Base-by-base conservation (phyloP, 2,113 vertebrate species). In the Acanthochromis polyacanthus region DNA sequence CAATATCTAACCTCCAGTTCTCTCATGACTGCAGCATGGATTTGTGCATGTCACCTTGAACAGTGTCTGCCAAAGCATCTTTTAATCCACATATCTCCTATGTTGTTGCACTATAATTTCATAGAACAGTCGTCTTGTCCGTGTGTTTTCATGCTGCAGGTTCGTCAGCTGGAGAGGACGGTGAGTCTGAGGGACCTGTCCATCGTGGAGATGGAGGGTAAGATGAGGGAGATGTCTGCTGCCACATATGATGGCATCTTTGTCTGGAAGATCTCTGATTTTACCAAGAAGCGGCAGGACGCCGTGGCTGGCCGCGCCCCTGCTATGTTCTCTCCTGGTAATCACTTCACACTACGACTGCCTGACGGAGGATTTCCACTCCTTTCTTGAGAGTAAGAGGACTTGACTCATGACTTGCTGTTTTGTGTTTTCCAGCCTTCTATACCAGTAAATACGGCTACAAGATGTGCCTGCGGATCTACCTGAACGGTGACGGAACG, bases 371-470 rank as follows among this genome's bases (percentile, higher is more conserved):
- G n/a, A 38, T 53, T 68, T 59, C 3, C 14, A 57, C 25, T 17
- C 53, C 0, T 58, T 52, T 23, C 23, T 28, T 5, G 52, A 5
- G 58, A 51, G 3, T 62, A 52, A 55, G 23, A 40, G 11, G n/a
- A 20, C 36, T n/a, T 5, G 11, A 20, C 16, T 1, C 40, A 66
- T 52, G 10, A 0, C 14, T 15, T 15, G 40, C 11, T 64, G 23
- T 10, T 2, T 65, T 40, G 0, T 84, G 11, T 84, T 80, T 87
- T 76, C 0, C 91, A 97, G 98, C 98, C 43, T 99, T 99, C 94
- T 99, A 99, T 77, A 99, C 98, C 0, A 97, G 96, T 93, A 98
- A 97, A 90, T 99, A 99, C 0, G 98, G 98, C 92, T 99, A 99
- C 93, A 99, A 98, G 95, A 99, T 99, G 98, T 98, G 98, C 74